Percentiles rank a stretch among this genome's conserved stretches.
Conservation (phyloP, 2,888 invertebrate species). For the Nemotelus pantherinus region DNA sequence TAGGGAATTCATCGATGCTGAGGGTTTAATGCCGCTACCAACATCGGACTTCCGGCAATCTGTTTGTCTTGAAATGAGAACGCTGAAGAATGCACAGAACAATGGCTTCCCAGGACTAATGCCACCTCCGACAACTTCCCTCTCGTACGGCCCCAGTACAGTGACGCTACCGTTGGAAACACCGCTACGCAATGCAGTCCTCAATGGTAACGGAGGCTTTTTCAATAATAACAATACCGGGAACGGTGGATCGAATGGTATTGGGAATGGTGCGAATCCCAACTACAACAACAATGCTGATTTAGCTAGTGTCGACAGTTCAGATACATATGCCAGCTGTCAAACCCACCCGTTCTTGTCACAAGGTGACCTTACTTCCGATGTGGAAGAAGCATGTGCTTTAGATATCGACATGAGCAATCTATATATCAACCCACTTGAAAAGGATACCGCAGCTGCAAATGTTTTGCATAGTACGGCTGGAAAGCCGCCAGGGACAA, state of each 20-base stretch:
- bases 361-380: conserved; percentile 77
- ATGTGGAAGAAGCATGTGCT: conserved; percentile 64
- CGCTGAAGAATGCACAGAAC: conserved; percentile 62
- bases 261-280: conserved; percentile 6
- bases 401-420: conserved; percentile 76
- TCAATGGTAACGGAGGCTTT: conserved; percentile 53
- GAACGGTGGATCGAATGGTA: conserved; percentile 26
- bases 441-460: conserved; percentile 66
- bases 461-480: conserved; percentile 44
- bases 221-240: conserved; percentile 57
- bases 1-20: conserved; percentile 91
- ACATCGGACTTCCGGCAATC: conserved; percentile 87
- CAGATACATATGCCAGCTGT: conserved; percentile 96
- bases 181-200: conserved; percentile 57
- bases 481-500: conserved; percentile 59
- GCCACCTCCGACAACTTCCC: conserved; percentile 57
- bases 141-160: conserved; percentile 62
- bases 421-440: conserved; percentile 88
- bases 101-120: conserved; percentile 57
- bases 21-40: conserved; percentile 86
- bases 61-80: conserved; percentile 82
- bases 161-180: conserved; percentile 63
- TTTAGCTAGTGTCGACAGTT: conserved; percentile 75
- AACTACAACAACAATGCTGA: conserved; percentile 63
- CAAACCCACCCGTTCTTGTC: conserved; percentile 94